Evolutionary conservation across 2,888 invertebrate species (phyloP).

Genomic region (Dasysyrphus albostriatus): DNA sequence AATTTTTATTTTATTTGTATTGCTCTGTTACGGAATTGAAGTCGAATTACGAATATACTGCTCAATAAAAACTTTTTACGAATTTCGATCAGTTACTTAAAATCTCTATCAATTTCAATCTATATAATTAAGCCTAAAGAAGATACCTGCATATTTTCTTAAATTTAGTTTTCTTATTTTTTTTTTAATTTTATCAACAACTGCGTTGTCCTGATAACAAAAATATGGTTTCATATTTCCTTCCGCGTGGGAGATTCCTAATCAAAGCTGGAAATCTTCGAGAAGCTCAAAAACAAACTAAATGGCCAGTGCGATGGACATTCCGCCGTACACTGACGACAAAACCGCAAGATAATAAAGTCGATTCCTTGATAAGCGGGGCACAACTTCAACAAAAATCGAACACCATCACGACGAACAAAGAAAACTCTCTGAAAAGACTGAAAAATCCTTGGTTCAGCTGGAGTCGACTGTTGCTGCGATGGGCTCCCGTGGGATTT

Average conservation of each 20-base stretch:
- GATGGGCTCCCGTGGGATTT: slow-evolving; percentile 89
- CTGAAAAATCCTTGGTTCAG: slow-evolving; percentile 85
- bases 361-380: slow-evolving; percentile 25
- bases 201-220: neutral
- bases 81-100: neutral
- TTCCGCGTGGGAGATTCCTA: slow-evolving; percentile 81
- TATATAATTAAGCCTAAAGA: slow-evolving; percentile 29
- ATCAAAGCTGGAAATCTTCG: slow-evolving; percentile 81
- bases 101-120: neutral
- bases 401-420: slow-evolving; percentile 6
- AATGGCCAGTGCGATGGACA: slow-evolving; percentile 79
- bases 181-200: neutral
- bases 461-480: slow-evolving; percentile 87
- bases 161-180: neutral
- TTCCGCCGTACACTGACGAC: slow-evolving; percentile 78
- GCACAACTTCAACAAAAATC: slow-evolving; percentile 57
- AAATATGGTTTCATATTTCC: slow-evolving; percentile 82
- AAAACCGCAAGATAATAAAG: slow-evolving; percentile 68
- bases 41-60: neutral
- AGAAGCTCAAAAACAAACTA: slow-evolving; percentile 77
- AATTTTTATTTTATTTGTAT: slow-evolving; percentile 58
- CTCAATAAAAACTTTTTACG: neutral
- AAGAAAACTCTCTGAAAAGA: slow-evolving; percentile 33
- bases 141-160: neutral
- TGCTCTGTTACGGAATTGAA: slow-evolving; percentile 34